phyloP scores from a whole-genome alignment of 1,140 invertebrate species.

The Paralvinella palmiformis region DNA sequence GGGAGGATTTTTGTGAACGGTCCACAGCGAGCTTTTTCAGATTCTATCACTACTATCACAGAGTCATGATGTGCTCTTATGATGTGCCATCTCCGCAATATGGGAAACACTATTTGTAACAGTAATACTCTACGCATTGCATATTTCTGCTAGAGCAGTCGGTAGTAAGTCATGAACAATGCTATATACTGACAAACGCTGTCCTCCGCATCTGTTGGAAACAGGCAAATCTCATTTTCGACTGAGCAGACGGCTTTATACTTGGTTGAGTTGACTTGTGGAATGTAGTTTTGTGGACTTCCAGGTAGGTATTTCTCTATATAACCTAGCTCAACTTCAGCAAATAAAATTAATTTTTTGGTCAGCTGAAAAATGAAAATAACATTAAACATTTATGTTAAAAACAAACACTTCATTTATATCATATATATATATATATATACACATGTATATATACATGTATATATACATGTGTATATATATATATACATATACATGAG shows the following conservation, averaged over 20 bases:
- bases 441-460: neutral
- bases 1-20: too few relatives aligned
- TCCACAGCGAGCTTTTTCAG: too few relatives aligned
- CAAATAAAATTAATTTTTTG: slow-evolving; percentile 13
- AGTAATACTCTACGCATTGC: too few relatives aligned
- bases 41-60: too few relatives aligned
- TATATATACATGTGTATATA: neutral
- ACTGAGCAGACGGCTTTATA: slow-evolving; percentile 31
- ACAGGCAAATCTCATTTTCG: slow-evolving; percentile 34
- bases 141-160: too few relatives aligned
- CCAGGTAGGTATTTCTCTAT: slow-evolving; percentile 12
- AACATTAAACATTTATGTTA: neutral
- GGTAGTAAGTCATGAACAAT: too few relatives aligned
- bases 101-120: too few relatives aligned
- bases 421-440: neutral
- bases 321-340: slow-evolving; percentile 6
- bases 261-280: slow-evolving; percentile 6
- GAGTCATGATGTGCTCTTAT: too few relatives aligned
- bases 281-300: slow-evolving; percentile 3
- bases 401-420: neutral
- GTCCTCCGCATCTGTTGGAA: too few relatives aligned
- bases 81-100: too few relatives aligned
- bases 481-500: neutral
- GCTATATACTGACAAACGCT: too few relatives aligned
- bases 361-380: slow-evolving; percentile 12